Base-by-base conservation (phyloP, 2,888 invertebrate species). In the Hecatera dysodea region DNA sequence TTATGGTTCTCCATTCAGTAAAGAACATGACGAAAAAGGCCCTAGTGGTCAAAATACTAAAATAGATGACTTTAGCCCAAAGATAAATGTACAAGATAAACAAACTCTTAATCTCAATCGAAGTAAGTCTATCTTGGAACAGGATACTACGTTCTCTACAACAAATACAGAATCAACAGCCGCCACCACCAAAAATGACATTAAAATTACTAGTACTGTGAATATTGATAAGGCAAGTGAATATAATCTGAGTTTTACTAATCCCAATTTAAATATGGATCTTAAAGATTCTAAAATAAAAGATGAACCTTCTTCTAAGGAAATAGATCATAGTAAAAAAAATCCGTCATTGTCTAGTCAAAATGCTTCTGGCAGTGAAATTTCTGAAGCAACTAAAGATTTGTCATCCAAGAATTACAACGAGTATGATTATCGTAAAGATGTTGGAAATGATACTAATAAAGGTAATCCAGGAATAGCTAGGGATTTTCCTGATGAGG, bases 1-100 rank as follows among this genome's bases (percentile, higher is more conserved):
- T 24, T 36, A 42, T 2, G 42, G 33, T 53, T 29, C 36, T 42
- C 4, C 22, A 42, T 64, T 64, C 17, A 72, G 39, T 73, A 29
- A 19, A 12, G 36, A 67, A 61, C 11, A 50, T 64, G 36, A 19
- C 2, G 19, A 48, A n/a, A 44, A 29, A 9, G 1, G 12, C 2
- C 9, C 1, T n/a, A n/a, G 11, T 39, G n/a, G 0, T 55, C n/a
- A n/a, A 33, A 24, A 6, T 17, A 5, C 6, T 57, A 24, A 7
- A 42, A 17, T 0, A 22, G 6, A 42, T 42, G 22, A 44, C 11
- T 1, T 22, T 22, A 24, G 1, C 0, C 2, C n/a, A 55, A 55
- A 55, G 8, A 2, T 15, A 39, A 48, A 63, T 12, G 0, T 29
- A n/a, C 42, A 36, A 8, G 11, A 4, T 42, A n/a, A 61, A 46